Conservation (phyloP, 2,113 vertebrate genomes). For the Podarcis cretensis region DNA sequence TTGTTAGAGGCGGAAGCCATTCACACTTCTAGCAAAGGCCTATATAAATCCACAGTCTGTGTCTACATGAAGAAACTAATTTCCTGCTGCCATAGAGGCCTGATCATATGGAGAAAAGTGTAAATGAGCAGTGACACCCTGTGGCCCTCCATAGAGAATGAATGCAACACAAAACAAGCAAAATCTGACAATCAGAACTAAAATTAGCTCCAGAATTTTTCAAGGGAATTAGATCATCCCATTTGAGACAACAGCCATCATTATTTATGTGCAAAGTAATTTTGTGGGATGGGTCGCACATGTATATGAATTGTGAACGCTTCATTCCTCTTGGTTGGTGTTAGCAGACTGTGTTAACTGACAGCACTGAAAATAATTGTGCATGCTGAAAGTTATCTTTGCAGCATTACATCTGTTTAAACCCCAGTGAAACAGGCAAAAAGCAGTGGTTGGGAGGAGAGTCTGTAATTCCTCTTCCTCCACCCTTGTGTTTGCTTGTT, state of each 20-base stretch:
- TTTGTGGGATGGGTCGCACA: neutral
- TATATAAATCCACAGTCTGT: conserved; percentile 31
- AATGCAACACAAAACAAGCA: neutral
- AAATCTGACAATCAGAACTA: neutral
- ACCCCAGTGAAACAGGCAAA: too few species aligned
- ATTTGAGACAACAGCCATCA: neutral
- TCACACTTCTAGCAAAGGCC: conserved; percentile 14
- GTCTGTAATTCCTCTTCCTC: too few species aligned
- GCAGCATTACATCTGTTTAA: neutral
- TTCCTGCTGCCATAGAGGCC: conserved; percentile 35
- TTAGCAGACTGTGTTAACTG: neutral
- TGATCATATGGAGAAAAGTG: conserved; percentile 8
- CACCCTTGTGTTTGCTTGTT: too few species aligned
- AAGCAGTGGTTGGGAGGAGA: too few species aligned
- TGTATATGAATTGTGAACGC: neutral
- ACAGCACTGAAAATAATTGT: neutral
- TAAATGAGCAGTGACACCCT: conserved; percentile 23
- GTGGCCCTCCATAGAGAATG: neutral
- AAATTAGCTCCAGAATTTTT: neutral
- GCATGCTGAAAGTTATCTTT: neutral
- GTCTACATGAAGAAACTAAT: conserved; percentile 34
- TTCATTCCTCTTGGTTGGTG: neutral
- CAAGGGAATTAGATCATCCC: neutral
- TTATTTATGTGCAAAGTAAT: neutral
- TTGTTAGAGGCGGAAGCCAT: neutral